Percentiles rank a stretch among this genome's conserved stretches.
Conservation (phyloP, 2,888 invertebrate genomes). For the Drosophila helvetica region DNA sequence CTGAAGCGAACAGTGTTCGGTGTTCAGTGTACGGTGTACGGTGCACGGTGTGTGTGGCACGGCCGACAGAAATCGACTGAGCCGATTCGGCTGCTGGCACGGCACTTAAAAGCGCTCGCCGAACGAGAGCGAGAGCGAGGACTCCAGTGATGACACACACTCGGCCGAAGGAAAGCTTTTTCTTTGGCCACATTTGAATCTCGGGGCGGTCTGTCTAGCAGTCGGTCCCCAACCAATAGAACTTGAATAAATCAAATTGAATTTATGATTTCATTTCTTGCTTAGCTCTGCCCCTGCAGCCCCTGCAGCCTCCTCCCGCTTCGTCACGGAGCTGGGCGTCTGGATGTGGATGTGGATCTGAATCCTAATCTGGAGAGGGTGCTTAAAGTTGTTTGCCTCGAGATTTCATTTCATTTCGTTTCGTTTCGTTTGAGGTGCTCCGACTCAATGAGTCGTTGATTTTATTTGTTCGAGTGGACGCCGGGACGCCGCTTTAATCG, state of each 20-base stretch:
- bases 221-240: conserved; percentile 55
- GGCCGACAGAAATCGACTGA: conserved; percentile 84
- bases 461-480: conserved; percentile 46
- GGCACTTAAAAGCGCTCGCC: conserved; percentile 44
- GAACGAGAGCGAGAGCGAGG: conserved; percentile 9
- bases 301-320: not conserved
- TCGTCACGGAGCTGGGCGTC: not conserved
- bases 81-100: conserved; percentile 37
- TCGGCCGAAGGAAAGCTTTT: conserved; percentile 28
- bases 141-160: conserved; percentile 6
- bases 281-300: not conserved
- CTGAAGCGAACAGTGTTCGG: conserved; percentile 24
- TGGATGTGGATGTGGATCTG: not conserved
- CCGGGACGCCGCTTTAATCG: conserved; percentile 41
- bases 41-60: conserved; percentile 38
- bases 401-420: conserved; percentile 54
- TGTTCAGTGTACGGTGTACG: conserved; percentile 1
- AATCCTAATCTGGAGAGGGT: conserved; percentile 8
- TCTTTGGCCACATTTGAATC: conserved; percentile 33
- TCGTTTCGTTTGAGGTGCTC: conserved; percentile 49
- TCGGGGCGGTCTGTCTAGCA: conserved; percentile 11
- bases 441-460: conserved; percentile 53
- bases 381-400: conserved; percentile 52
- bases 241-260: conserved; percentile 76
- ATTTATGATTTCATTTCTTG: conserved; percentile 69